Evolutionary conservation across 2,113 vertebrate species (phyloP), one percentile per base, ranked within the genome.

Genomic region (Callithrix jacchus): DNA sequence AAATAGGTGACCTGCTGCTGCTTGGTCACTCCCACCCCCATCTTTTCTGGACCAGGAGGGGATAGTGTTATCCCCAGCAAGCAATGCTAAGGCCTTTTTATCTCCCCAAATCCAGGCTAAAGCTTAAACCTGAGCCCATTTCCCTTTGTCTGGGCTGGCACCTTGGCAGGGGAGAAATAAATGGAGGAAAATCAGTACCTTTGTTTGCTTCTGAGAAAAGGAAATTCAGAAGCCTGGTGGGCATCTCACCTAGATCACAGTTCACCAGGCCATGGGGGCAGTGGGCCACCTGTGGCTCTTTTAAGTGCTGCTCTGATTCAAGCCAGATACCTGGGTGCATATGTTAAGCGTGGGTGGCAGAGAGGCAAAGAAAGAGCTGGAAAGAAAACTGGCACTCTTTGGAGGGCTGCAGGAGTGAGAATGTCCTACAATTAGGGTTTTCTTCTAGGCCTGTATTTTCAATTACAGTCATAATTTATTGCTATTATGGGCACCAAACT

Each of bases 381-480:
- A 42, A 89, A 61, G 94, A 68, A 76, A 92, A 45, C 14, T 6
- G 54, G n/a, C 25, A 6, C 6, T 92, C 64, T 93, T 35, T 16
- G 35, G 70, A 96, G 49, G 42, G 18, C 70, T 56, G 32, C 47
- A 42, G 47, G 61, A 74, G 52, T 10, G 3, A 88, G 74, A 89
- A 37, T 66, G 42, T 49, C 73, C 73, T 61, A 23, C 17, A 8
- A 77, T 86, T 37, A 81, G 37, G 16, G n/a, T 92, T 96, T 93
- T 80, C 79, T 93, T 92, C 45, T 61, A 87, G 80, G 56, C 87
- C 27, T 47, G 52, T 45, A 68, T 92, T 96, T 95, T 83, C 77
- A 97, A 91, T 94, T 82, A 74, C 47, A 77, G 89, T 35, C 18
- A 6, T 93, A 88, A 95, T 94, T 95, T 88, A 94, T 94, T 85